Percentiles rank a stretch among this genome's conserved stretches.
Conservation (phyloP, 2,797 vertebrate species). For the Microtus californicus region DNA sequence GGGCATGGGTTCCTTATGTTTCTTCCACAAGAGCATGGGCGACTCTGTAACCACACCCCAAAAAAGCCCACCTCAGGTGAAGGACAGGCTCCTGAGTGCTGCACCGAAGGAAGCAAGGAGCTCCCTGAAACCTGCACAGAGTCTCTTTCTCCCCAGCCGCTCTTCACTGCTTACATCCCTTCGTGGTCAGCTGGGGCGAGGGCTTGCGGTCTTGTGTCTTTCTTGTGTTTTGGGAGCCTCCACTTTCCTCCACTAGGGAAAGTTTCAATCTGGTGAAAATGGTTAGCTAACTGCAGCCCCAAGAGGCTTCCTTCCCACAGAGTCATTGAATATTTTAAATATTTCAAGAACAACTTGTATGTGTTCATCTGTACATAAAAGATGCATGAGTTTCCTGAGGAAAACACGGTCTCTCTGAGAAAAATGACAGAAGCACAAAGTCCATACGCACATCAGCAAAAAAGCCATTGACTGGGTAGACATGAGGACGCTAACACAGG, state of each 20-base stretch:
- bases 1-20: background rate
- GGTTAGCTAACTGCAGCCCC: background rate
- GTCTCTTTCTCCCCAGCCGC: background rate
- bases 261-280: background rate
- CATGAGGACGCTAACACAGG: background rate
- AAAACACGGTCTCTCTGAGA: background rate
- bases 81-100: background rate
- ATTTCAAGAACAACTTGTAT: background rate
- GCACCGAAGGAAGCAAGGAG: background rate
- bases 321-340: background rate
- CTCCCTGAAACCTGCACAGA: background rate
- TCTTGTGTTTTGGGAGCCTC: background rate
- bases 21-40: background rate
- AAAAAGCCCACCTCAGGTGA: background rate
- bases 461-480: background rate
- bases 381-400: constrained; percentile 4
- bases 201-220: background rate
- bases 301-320: background rate
- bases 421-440: constrained; percentile 38
- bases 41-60: background rate
- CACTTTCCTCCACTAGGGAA: background rate
- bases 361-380: background rate
- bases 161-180: background rate
- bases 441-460: background rate
- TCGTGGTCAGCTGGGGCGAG: fast-evolving